phyloP scores from a whole-genome alignment of 2,797 vertebrate species.

The Gephyroberyx darwinii region DNA sequence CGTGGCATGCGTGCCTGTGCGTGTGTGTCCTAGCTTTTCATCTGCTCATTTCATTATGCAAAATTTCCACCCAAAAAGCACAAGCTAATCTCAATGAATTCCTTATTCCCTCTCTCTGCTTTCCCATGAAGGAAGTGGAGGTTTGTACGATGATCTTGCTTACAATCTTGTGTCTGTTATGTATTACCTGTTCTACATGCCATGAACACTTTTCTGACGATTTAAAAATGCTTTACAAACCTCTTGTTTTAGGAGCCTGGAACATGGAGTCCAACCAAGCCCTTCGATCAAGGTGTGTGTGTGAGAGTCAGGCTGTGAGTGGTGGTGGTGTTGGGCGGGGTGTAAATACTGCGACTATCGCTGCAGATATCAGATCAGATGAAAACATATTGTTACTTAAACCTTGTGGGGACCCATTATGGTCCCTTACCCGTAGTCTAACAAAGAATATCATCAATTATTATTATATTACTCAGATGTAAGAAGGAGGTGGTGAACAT shows the following conservation, averaged over 20 bases:
- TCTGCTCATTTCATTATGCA: slow-evolving; percentile 12
- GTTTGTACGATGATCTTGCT: slow-evolving; percentile 84
- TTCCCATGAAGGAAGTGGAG: slow-evolving; percentile 94
- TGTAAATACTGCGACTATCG: no score
- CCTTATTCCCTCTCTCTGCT: slow-evolving; percentile 76
- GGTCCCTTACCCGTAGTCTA: no score
- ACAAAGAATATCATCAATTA: no score
- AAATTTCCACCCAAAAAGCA: slow-evolving; percentile 19
- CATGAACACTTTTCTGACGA: slow-evolving; percentile 48
- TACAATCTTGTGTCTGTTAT: slow-evolving; percentile 22
- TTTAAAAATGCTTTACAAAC: slow-evolving; percentile 44
- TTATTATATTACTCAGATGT: no score
- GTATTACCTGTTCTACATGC: slow-evolving; percentile 20
- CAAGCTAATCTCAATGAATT: slow-evolving; percentile 51
- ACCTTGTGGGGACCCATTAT: no score
- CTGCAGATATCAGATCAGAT: no score
- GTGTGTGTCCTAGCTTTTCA: slow-evolving; percentile 19
- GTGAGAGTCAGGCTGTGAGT: neutral
- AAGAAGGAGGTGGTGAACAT: neutral
- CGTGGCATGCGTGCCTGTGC: slow-evolving; percentile 29
- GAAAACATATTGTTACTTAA: no score
- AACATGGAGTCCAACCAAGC: slow-evolving; percentile 93
- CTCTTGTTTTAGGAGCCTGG: slow-evolving; percentile 84
- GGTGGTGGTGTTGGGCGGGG: no score
- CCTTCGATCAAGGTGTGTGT: slow-evolving; percentile 93